A percentile compares a stretch with the other conserved stretches of the same genome.
Conservation (phyloP, 2,797 vertebrate genomes). For the Threskiornis aethiopicus region DNA sequence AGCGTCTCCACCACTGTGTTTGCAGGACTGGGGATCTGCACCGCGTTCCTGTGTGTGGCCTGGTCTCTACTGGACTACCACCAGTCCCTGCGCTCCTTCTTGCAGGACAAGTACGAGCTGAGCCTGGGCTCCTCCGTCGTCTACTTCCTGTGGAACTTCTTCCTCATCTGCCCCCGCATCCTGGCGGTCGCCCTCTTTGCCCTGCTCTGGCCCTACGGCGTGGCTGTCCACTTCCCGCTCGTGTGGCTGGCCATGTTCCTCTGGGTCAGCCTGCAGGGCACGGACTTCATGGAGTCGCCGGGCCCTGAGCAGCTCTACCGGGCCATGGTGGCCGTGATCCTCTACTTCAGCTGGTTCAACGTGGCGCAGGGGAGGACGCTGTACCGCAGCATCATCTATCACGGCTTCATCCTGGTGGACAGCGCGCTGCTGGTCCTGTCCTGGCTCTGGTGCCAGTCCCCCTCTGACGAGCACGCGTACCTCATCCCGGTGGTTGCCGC, state of each 20-base stretch:
- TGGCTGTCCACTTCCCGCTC: conserved; percentile 80
- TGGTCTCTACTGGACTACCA: conserved; percentile 97
- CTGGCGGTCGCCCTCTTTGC: conserved; percentile 83
- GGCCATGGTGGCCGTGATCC: conserved; percentile 85
- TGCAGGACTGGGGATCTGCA: conserved; percentile 84
- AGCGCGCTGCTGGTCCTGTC: conserved; percentile 75
- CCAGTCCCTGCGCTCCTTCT: conserved; percentile 88
- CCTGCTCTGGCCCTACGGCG: conserved; percentile 74
- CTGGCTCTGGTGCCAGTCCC: conserved; percentile 76
- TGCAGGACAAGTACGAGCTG: conserved; percentile 84
- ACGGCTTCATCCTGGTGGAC: conserved; percentile 83
- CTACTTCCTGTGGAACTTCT: conserved; percentile 94
- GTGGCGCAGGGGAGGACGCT: conserved; percentile 83
- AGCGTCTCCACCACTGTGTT: not conserved
- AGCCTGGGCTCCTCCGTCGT: conserved; percentile 75
- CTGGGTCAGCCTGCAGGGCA: conserved; percentile 87
- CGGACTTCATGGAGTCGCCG: conserved; percentile 85
- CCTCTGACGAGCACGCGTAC: conserved; percentile 30
- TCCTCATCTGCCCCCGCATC: conserved; percentile 88
- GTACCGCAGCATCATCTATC: conserved; percentile 84
- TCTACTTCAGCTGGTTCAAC: conserved; percentile 98
- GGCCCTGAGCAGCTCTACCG: conserved; percentile 87
- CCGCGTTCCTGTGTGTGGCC: conserved; percentile 84
- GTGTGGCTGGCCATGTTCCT: conserved; percentile 83
- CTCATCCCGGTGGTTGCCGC: conserved; percentile 14